Evolutionary conservation across 2,888 invertebrate genomes (phyloP).

Genomic region (Luperina nickerlii): DNA sequence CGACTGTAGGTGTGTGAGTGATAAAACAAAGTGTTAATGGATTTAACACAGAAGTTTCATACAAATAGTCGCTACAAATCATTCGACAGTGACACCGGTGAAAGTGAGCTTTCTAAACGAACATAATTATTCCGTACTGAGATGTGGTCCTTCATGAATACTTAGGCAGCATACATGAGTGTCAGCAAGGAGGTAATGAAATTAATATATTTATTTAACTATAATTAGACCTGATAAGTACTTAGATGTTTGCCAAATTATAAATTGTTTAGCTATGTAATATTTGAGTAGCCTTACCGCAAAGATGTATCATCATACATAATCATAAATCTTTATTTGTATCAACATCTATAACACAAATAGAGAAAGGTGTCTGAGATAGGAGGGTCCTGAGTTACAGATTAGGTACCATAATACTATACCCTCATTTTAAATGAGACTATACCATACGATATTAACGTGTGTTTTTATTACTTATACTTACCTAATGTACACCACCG

Average conservation of each 20-base stretch:
- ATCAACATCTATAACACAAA: neutral
- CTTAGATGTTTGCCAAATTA: neutral
- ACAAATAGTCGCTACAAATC: constrained; percentile 45
- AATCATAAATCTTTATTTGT: neutral
- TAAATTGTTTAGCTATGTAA: neutral
- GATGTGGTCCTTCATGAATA: constrained; percentile 85
- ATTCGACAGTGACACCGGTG: constrained; percentile 78
- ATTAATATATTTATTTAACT: neutral
- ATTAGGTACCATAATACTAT: neutral
- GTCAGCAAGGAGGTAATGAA: constrained; percentile 82
- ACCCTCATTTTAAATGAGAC: no score
- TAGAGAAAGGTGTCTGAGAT: neutral
- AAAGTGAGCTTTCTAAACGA: constrained; percentile 83
- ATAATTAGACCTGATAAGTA: neutral
- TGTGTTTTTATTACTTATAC: neutral
- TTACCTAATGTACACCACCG: neutral
- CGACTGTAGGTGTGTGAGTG: constrained; percentile 44
- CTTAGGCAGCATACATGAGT: constrained; percentile 84
- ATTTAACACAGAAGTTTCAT: constrained; percentile 60
- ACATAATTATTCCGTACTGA: constrained; percentile 75
- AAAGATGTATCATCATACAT: constrained; percentile 2
- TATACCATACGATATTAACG: neutral
- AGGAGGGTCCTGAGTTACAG: neutral
- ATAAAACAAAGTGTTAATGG: constrained; percentile 63
- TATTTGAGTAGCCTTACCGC: neutral